Evolutionary conservation across 2,888 invertebrate species (phyloP).

Genomic region (Tetheella fluctuosa): DNA sequence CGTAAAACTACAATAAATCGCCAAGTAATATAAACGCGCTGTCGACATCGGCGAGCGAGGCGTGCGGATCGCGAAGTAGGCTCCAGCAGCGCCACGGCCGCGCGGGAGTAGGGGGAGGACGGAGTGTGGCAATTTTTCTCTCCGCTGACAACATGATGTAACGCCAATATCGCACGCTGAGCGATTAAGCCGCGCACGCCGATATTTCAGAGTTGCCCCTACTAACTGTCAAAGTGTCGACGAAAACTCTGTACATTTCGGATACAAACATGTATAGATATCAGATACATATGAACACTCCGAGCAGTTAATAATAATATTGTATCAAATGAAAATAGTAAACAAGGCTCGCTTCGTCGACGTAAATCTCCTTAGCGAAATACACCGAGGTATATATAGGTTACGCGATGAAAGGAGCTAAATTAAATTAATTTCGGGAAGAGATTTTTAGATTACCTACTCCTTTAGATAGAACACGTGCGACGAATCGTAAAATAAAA

Average conservation of each 20-base stretch:
- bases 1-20: conserved; percentile 79
- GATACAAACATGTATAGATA: conserved; percentile 35
- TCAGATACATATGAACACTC: conserved; percentile 25
- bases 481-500: conserved; percentile 57
- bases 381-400: conserved; percentile 11
- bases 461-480: conserved; percentile 38
- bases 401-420: conserved; percentile 22
- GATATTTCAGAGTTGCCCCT: conserved; percentile 83
- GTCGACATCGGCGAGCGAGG: conserved; percentile 66
- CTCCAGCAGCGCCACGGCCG: conserved; percentile 37
- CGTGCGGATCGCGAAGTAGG: conserved; percentile 48
- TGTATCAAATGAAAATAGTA: conserved; percentile 40
- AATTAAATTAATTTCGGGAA: conserved; percentile 21
- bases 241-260: conserved; percentile 59
- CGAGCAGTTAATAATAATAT: conserved; percentile 51
- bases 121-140: conserved; percentile 81
- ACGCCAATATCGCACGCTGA: conserved; percentile 84
- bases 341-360: conserved; percentile 30
- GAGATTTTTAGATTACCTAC: conserved; percentile 11
- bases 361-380: background rate
- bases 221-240: conserved; percentile 82
- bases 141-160: conserved; percentile 84
- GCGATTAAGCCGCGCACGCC: conserved; percentile 83
- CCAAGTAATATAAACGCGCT: conserved; percentile 78
- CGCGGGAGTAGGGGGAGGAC: conserved; percentile 49